Evolutionary conservation across 2,797 vertebrate genomes (phyloP), one percentile per base, ranked within the genome.

Genomic region (Trichosurus vulpecula): DNA sequence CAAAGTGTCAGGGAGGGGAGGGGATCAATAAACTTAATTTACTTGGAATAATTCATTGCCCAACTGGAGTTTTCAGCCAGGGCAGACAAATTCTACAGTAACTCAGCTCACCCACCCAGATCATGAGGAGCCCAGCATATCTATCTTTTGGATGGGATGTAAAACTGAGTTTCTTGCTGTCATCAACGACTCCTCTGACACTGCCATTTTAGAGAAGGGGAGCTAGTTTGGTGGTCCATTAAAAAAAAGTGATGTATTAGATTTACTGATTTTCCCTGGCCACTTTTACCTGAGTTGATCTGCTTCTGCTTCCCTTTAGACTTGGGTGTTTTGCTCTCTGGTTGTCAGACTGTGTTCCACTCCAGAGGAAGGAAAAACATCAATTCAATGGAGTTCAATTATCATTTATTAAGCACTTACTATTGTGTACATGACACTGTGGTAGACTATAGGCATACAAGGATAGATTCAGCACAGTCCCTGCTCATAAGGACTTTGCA

Each of bases 21-120:
- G 96, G 91, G 57, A 97, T 98, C 97, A 1, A 97, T 98, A 96
- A 92, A 94, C 94, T 96, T 97, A 96, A 98, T 97, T 97, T 97
- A 97, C 96, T 97, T 94, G 95, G 97, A 97, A 97, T 98, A 98
- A 98, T 98, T 98, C 97, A 97, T 98, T 94, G 95, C 95, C 95
- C 95, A 96, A 96, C 94, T 1, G 0, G 94, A 97, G 95, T 97
- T 97, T 97, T 97, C 96, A 97, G 97, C 2, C 94, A 97, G 94
- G 90, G 94, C 95, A 97, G 96, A 97, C 93, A 93, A 91, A 97
- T 96, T 95, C 95, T 81, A 90, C 54, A 53, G 91, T 90, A 92
- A 97, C 93, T 95, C 92, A 93, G 93, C 97, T 96, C 96, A 96
- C 56, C 61, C 95, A 96, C 96, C 97, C 95, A 93, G 92, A 94